Conservation (phyloP, 1,140 invertebrate species). For the Trigoniulus corallinus region DNA sequence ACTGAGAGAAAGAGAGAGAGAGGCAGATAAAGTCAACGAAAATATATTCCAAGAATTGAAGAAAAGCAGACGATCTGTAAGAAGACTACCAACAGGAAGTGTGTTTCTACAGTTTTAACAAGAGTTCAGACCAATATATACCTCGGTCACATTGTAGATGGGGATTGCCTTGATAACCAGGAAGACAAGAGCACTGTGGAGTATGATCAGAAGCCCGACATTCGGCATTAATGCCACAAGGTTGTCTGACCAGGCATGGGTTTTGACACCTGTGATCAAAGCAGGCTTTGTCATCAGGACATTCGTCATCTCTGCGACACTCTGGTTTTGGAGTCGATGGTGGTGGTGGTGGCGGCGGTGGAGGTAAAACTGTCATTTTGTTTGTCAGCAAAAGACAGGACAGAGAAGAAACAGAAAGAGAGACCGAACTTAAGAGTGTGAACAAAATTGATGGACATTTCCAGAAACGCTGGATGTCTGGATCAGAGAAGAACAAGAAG, state of each 20-base stretch:
- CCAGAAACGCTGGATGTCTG: too few species aligned
- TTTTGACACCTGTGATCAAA: constrained; percentile 32
- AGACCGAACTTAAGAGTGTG: not conserved
- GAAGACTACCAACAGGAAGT: not conserved
- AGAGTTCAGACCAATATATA: too few species aligned
- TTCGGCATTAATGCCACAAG: constrained; percentile 24
- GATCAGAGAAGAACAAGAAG: too few species aligned
- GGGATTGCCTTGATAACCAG: constrained; percentile 17
- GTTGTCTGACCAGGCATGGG: constrained; percentile 32
- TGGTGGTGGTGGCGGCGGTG: too few species aligned
- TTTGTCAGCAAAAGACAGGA: not conserved
- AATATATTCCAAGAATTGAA: too few species aligned
- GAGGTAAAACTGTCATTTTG: too few species aligned
- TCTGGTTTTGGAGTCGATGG: too few species aligned
- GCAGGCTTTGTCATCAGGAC: constrained; percentile 31
- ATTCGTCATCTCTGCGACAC: constrained; percentile 19
- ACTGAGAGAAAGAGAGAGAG: too few species aligned
- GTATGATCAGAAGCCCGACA: constrained; percentile 22
- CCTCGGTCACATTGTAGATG: constrained; percentile 12
- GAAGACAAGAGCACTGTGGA: constrained; percentile 21
- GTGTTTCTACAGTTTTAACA: constrained; percentile 1
- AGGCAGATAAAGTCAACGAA: too few species aligned
- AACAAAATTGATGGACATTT: not conserved
- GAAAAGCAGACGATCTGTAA: not conserved
- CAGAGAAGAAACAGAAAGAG: not conserved